Evolutionary conservation across 2,113 vertebrate species (phyloP), one percentile per base, ranked within the genome.

Genomic region (Phyllostomus hastatus): DNA sequence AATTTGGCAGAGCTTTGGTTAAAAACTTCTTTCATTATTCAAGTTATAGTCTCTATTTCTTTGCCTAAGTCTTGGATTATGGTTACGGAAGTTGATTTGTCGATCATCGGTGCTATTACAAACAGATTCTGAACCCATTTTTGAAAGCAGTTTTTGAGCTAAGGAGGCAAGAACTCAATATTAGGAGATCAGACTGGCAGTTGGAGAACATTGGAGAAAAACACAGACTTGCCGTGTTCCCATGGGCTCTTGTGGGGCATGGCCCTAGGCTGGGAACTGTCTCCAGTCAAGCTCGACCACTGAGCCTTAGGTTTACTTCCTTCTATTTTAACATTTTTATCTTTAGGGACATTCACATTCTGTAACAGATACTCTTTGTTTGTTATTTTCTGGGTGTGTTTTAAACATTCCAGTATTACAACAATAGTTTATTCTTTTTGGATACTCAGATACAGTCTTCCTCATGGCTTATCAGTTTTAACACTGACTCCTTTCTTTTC

Each of bases 281-380:
- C 54, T 93, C 59, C 9, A 73, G 7, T 38, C 59, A n/a, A 73
- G 16, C 33, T 12, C 43, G 16, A 33, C 61, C 67, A 61, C 10
- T 2, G 16, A 79, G 19, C 76, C 80, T 95, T 52, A 31, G 5
- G 41, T 54, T 91, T 88, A 35, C 28, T 79, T 81, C 31, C n/a
- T 73, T 89, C 41, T 81, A 28, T 69, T 97, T 93, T 89, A 61
- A 83, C 26, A 48, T 64, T 84, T 92, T 75, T 79, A 76, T 46
- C 84, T 95, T 92, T 82, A 73, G 78, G 57, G 73, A n/a, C n/a
- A 78, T 70, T 89, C 52, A 75, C 15, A 22, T 81, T 92, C 4
- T 82, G 17, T 87, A 88, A 59, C 59, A 96, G 70, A 52, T 90
- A n/a, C 35, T 66, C 33, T 38, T 66, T 90, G n/a, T 69, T 85